A percentile compares a stretch with the other conserved stretches of the same genome.
Conservation (phyloP, 2,113 vertebrate genomes). For the Oreotrochilus melanogaster region DNA sequence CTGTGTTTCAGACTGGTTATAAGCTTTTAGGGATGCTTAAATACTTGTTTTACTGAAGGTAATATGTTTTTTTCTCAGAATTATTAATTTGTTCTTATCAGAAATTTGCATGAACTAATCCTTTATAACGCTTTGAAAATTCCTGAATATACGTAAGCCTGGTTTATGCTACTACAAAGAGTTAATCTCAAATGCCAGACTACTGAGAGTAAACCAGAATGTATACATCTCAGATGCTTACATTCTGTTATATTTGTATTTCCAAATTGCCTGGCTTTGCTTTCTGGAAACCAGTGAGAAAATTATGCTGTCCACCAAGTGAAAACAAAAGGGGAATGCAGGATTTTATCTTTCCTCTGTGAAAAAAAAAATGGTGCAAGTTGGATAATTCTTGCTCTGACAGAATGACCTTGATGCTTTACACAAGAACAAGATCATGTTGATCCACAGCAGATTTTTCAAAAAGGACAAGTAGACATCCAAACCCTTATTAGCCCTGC, state of each 20-base stretch:
- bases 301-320: background rate
- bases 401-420: background rate
- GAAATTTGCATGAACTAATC: conserved; percentile 47
- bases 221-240: background rate
- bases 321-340: background rate
- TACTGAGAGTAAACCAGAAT: background rate
- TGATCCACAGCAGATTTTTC: conserved; percentile 6
- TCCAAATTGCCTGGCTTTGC: background rate
- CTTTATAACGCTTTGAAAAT: conserved; percentile 20
- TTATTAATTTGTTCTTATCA: conserved; percentile 21
- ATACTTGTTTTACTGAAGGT: conserved; percentile 2
- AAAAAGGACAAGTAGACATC: background rate
- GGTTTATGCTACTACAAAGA: background rate
- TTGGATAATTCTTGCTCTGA: background rate
- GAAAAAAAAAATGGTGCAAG: background rate
- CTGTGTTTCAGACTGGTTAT: background rate
- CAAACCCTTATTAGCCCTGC: background rate
- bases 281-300: background rate
- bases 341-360: background rate
- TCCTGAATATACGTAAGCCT: conserved; percentile 1
- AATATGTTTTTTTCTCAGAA: background rate
- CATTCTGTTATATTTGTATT: background rate
- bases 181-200: conserved; percentile 29
- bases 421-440: background rate
- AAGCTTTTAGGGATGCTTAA: background rate